A percentile compares a stretch with the other conserved stretches of the same genome.
Conservation (phyloP, 1,140 invertebrate species). For the Prorops nasuta region DNA sequence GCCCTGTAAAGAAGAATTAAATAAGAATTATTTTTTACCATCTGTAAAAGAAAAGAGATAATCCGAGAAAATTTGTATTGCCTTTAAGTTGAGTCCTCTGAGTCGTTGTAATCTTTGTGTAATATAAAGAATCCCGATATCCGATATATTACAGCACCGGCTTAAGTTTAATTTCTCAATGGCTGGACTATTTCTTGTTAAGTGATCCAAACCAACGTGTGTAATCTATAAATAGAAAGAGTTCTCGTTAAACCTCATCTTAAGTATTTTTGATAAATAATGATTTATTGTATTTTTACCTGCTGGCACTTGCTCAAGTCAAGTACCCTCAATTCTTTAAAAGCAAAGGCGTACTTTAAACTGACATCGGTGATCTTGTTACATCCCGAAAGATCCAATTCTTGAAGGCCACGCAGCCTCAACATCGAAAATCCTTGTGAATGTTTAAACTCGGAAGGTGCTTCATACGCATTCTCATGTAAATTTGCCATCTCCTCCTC, state of each 20-base stretch:
- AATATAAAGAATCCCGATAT: slow-evolving; percentile 63
- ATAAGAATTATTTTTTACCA: neutral
- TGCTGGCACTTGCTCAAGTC: slow-evolving; percentile 69
- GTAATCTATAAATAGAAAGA: slow-evolving; percentile 52
- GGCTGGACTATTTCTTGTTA: slow-evolving; percentile 66
- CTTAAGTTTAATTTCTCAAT: slow-evolving; percentile 67
- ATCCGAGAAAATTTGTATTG: slow-evolving; percentile 35
- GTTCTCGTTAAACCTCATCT: neutral
- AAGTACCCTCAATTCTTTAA: slow-evolving; percentile 62
- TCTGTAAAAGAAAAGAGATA: neutral
- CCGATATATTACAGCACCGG: slow-evolving; percentile 67
- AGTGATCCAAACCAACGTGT: slow-evolving; percentile 61
- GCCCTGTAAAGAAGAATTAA: slow-evolving; percentile 51
- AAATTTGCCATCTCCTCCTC: slow-evolving; percentile 69
- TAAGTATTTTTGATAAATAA: neutral
- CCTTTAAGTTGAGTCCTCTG: slow-evolving; percentile 63
- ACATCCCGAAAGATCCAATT: slow-evolving; percentile 66
- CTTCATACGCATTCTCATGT: too few relatives aligned
- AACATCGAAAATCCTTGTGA: slow-evolving; percentile 58
- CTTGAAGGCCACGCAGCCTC: slow-evolving; percentile 58
- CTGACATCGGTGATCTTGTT: slow-evolving; percentile 71
- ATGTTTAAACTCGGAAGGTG: slow-evolving; percentile 12
- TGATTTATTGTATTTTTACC: slow-evolving; percentile 26
- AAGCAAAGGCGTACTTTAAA: slow-evolving; percentile 65
- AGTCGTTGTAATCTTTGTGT: slow-evolving; percentile 61